Evolutionary conservation across 2,113 vertebrate species (phyloP).

Genomic region (Podocnemis expansa): DNA sequence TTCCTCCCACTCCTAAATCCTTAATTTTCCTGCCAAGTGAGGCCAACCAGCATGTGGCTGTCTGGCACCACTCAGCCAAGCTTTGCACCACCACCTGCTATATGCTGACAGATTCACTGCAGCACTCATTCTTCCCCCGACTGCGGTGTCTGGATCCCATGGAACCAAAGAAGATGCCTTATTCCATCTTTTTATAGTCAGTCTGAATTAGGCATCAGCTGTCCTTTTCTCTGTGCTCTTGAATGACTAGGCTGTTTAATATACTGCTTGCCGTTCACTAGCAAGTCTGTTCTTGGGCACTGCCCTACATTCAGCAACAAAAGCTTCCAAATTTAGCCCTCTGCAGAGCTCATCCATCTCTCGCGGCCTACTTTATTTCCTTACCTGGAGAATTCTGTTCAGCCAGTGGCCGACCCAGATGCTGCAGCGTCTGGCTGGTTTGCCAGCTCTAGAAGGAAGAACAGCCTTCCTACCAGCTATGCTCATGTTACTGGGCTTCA

Average conservation of each 20-base stretch:
- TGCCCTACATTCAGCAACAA: background rate
- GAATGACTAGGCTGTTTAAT: background rate
- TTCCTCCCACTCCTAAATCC: background rate
- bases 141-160: background rate
- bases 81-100: background rate
- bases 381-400: background rate
- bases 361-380: background rate
- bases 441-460: background rate
- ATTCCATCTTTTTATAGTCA: background rate
- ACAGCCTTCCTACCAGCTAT: background rate
- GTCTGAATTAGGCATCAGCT: background rate
- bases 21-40: background rate
- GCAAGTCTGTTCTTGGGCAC: background rate
- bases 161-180: background rate
- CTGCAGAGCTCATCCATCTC: background rate
- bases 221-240: background rate
- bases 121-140: background rate
- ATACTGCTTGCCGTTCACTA: background rate
- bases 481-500: background rate
- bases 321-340: background rate
- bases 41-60: accelerated
- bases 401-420: background rate
- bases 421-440: background rate
- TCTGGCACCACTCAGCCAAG: background rate
- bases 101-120: background rate